Evolutionary conservation across 2,797 vertebrate genomes (phyloP).

Genomic region (Hemitrygon akajei): DNA sequence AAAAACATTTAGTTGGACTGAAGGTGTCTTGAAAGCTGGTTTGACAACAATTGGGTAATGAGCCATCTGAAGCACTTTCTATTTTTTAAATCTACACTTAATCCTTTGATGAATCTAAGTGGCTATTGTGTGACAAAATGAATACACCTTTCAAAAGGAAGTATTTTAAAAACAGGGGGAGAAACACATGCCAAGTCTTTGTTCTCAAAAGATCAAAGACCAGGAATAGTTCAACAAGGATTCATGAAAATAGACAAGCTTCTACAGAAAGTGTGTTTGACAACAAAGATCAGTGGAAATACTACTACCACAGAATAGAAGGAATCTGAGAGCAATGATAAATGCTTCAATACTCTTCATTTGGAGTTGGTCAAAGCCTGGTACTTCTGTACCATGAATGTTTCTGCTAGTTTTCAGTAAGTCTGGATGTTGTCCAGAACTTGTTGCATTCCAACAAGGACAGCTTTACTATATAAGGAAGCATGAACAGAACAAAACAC

Average conservation of each 20-base stretch:
- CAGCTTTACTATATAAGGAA: background rate
- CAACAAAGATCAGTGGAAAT: background rate
- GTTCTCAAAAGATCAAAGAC: background rate
- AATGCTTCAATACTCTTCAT: background rate
- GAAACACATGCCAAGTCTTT: background rate
- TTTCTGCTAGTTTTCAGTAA: background rate
- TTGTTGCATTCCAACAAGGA: background rate
- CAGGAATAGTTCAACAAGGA: background rate
- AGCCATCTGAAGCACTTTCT: background rate
- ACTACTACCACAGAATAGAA: background rate
- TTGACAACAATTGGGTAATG: background rate
- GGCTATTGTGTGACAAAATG: background rate
- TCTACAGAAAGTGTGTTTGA: background rate
- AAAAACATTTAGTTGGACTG: slow-evolving; percentile 12
- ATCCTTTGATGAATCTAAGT: background rate
- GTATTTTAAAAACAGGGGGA: background rate
- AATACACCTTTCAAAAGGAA: background rate
- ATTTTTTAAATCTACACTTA: background rate
- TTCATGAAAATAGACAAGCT: background rate
- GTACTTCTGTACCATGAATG: background rate
- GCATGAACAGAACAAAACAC: background rate
- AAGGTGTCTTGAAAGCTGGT: background rate
- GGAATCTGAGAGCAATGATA: background rate
- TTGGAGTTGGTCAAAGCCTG: background rate
- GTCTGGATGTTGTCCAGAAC: background rate